Base-by-base conservation (phyloP, 2,888 invertebrate genomes). In the Agrotis exclamationis region DNA sequence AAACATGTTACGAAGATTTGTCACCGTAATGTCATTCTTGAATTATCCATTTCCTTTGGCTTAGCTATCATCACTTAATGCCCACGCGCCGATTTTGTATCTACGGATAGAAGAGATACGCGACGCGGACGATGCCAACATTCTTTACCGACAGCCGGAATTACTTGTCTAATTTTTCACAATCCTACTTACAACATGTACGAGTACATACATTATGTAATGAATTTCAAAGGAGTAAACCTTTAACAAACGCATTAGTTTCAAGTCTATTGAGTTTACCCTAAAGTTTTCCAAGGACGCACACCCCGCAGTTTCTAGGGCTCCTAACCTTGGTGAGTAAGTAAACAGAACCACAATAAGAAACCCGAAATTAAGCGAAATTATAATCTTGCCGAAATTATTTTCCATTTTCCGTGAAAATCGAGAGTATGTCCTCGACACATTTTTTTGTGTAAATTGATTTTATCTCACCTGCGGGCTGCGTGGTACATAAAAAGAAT, bases 171-270 rank as follows among this genome's bases (percentile, higher is more conserved):
- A 24, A 59, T 56, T 72, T 68, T 76, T 72, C 67, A 65, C 56
- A 73, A 73, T 63, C 51, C 53, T 65, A 28, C 47, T 47, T 47
- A 59, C 45, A 60, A 62, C 62, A 22, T 56, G 53, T 53, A n/a
- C n/a, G n/a, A n/a, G 33, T 44, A 44, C 45, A 33, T 79, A 65
- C 67, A 80, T 79, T 76, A 72, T 51, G 57, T 76, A 76, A 76
- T 71, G 57, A 63, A 62, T 47, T 66, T 59, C 63, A 3, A 67
- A 67, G 59, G 65, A 70, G 54, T 51, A 65, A 11, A 53, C 70
- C 75, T 79, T 77, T 70, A 79, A 74, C 79, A 60, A 80, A 75
- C 70, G 66, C 75, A 70, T 79, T 78, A 79, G 78, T 79, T 78
- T 75, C 64, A 63, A 78, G 56, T 79, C 58, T 79, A 79, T 74